phyloP scores from a whole-genome alignment of 2,888 invertebrate genomes.

The Metacarcinus magister region DNA sequence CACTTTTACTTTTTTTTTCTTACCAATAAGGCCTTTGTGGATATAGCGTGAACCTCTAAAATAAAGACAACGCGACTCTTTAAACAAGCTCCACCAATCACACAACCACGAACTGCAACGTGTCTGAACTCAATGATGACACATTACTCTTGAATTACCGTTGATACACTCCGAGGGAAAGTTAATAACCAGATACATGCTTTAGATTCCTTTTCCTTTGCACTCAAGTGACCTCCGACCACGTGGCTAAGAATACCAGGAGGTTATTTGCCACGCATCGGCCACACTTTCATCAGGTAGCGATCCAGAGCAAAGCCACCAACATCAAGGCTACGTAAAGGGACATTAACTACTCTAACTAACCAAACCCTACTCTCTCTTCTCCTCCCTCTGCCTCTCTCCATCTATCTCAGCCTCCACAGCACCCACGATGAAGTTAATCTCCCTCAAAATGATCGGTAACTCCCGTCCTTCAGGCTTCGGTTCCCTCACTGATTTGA shows the following conservation, averaged over 20 bases:
- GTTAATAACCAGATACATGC: neutral
- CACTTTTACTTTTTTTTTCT: neutral
- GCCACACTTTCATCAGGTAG: neutral
- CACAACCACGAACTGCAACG: neutral
- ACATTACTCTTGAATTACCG: neutral
- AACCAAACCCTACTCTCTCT: neutral
- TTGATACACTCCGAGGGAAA: neutral
- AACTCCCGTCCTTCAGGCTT: neutral
- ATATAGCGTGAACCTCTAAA: neutral
- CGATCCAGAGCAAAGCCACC: neutral
- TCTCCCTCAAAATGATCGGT: neutral
- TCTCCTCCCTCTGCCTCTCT: neutral
- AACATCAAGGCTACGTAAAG: neutral
- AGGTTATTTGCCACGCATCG: neutral
- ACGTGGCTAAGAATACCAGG: neutral
- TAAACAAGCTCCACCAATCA: neutral
- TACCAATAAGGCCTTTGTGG: neutral
- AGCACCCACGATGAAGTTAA: neutral
- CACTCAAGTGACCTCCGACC: neutral
- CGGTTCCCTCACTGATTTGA: neutral
- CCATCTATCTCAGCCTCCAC: neutral
- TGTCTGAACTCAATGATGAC: neutral
- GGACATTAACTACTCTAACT: neutral
- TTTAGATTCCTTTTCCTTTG: neutral
- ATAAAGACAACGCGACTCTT: neutral